Percentiles rank a stretch among this genome's conserved stretches.
These are phyloP conservation scores for Holocentrus rufus DNA, from an alignment of 2,797 vertebrate species.

Conservation along the genomic window DNA sequence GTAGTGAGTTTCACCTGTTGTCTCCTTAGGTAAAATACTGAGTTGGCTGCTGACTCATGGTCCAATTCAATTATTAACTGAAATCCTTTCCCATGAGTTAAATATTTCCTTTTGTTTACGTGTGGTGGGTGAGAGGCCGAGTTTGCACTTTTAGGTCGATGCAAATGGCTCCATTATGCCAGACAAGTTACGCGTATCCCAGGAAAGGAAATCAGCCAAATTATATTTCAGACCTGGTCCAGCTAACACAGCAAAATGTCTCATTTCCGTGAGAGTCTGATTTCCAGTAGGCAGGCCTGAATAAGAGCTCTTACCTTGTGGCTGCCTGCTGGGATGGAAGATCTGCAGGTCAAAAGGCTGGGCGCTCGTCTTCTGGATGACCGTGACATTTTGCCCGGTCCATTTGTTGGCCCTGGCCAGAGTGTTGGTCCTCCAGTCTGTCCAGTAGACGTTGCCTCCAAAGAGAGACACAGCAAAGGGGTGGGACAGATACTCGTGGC, in stretches of 20 bases:
- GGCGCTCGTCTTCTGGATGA: constrained; percentile 99
- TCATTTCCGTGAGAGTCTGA: constrained; percentile 1
- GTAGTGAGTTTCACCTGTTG: neutral
- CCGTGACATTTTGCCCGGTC: constrained; percentile 96
- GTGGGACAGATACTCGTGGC: constrained; percentile 97
- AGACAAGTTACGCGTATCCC: neutral
- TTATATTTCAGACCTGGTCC: neutral
- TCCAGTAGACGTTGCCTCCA: constrained; percentile 97
- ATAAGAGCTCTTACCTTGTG: constrained; percentile 84
- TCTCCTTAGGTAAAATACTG: neutral
- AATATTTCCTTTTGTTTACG: neutral
- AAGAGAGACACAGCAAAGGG: constrained; percentile 97
- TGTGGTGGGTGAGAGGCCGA: neutral
- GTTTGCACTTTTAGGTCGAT: constrained; percentile 8
- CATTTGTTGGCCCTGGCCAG: constrained; percentile 97
- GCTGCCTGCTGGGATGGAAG: constrained; percentile 96
- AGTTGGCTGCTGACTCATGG: neutral
- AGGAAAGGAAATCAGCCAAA: neutral
- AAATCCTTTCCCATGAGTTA: neutral
- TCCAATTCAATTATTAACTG: neutral
- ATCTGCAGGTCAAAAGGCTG: constrained; percentile 99
- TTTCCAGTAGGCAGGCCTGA: neutral
- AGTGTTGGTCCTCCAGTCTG: constrained; percentile 98
- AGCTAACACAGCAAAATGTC: neutral
- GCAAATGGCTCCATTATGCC: neutral